Evolutionary conservation across 2,888 invertebrate genomes (phyloP), one percentile per base, ranked within the genome.

Genomic region (Ormyrus labotus): DNA sequence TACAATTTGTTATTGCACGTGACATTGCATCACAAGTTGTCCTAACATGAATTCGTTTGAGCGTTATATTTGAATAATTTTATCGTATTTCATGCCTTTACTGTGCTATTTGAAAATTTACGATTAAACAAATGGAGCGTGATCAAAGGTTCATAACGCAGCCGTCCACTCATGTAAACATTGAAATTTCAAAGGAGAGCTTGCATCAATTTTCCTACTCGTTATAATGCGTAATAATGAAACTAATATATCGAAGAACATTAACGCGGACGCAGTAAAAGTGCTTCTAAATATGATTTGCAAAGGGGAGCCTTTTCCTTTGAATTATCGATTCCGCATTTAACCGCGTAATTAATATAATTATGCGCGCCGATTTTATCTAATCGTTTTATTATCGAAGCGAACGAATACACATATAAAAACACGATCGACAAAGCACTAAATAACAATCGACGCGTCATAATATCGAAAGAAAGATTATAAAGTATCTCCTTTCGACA

Each of bases 31-130:
- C 51, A 65, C 13, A 50, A 19, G 45, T 13, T 4, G 13, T 5
- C 53, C 47, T 34, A 75, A 57, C 48, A 47, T 53, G 50, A 10
- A 13, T 57, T 58, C 45, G 65, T 64, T 70, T 13, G 47, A 67
- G 67, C 71, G 51, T 34, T 67, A 34, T 13, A 74, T 79, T 79
- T 69, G 74, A 74, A 79, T 74, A 74, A 69, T 73, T 69, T 58
- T 47, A 69, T 79, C 79, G 64, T 74, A 74, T 69, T 69, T 79
- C 64, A 69, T 19, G 55, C 19, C 4, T 61, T 64, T 69, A 74
- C n/a, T 11, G 48, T 50, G 50, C 34, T 53, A 57, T 6, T 8
- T 2, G 19, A 57, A 48, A 67, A 74, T 67, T 75, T 68, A 61
- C 55, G 67, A 68, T 58, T 50, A 51, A 67, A n/a, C 74, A 67